Base-by-base conservation (phyloP, 1,140 invertebrate genomes). In the Apis dorsata region DNA sequence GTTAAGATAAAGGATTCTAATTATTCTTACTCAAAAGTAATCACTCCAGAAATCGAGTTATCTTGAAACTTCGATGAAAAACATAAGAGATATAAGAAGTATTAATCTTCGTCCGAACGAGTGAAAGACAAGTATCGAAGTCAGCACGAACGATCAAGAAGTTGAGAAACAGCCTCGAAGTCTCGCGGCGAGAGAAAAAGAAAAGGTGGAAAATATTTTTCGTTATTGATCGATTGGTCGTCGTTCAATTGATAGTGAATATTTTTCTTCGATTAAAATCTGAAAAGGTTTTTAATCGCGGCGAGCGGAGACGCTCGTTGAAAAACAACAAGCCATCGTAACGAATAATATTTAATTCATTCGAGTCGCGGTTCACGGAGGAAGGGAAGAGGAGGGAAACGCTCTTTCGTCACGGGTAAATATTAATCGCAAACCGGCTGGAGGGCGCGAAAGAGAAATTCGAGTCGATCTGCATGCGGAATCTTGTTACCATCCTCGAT, bases 181-280 rank as follows among this genome's bases (percentile, higher is more conserved):
- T 11, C 7, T 1, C 21, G n/a, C 19, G 12, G 9, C 15, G 19
- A 11, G 19, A 10, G 44, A 17, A 60, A 44, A 44, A 60, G 57
- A 15, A 24, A 3, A 44, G 13, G 11, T 28, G 0, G 49, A 44
- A 70, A 77, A 77, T 82, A 82, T 77, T 77, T 60, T 70, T 53
- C 44, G 51, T 59, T 51, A 77, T 60, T 12, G 80, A 82, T 76
- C 65, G 80, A 68, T 53, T 70, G 55, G 53, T 8, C 51, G 11
- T 5, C 21, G 28, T 77, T 69, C 80, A 77, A 82, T 82, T 63
- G 65, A 77, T 55, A 68, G 65, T 44, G 24, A 77, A 82, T 82
- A 82, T 82, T 82, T 82, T 82, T 82, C 80, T 82, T 82, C 74
- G 80, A 82, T 82, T 82, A 82, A 82, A 82, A 82, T 77, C 74